These are phyloP conservation scores for Heliopora coerulea DNA, from an alignment of 92 coral and sea anemone species.

Conservation along the genomic window DNA sequence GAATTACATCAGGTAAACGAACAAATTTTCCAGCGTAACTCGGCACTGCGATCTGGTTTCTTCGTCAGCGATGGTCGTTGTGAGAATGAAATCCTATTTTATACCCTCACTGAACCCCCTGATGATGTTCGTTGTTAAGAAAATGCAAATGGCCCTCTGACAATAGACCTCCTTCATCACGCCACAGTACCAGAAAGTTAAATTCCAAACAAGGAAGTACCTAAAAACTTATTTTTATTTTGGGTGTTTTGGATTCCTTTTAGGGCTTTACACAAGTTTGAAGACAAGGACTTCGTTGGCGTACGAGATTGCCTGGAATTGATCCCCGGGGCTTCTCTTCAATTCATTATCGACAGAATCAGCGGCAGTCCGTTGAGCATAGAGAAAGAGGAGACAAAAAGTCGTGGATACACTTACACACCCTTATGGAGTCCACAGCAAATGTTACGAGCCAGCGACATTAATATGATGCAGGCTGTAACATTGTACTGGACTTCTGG, in stretches of 20 bases:
- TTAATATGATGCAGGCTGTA: conserved; percentile 81
- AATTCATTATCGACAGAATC: conserved; percentile 73
- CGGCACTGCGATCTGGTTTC: no score
- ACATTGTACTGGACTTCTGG: conserved; percentile 79
- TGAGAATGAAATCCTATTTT: no score
- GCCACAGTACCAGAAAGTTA: background rate
- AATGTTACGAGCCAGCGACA: conserved; percentile 74
- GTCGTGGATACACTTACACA: conserved; percentile 59
- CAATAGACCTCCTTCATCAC: no score
- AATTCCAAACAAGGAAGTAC: no score
- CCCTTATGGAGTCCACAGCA: conserved; percentile 80
- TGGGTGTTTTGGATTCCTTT: background rate
- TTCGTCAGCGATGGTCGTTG: no score
- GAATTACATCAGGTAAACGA: conserved; percentile 83
- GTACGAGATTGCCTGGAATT: conserved; percentile 75
- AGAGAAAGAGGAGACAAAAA: conserved; percentile 55
- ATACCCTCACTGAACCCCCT: no score
- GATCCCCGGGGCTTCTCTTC: conserved; percentile 88
- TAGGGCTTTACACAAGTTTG: conserved; percentile 90
- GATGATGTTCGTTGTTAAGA: no score
- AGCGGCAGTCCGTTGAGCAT: conserved; percentile 79
- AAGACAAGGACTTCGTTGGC: conserved; percentile 77
- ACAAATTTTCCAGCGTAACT: no score
- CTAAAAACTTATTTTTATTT: no score
- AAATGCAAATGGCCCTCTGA: no score